Evolutionary conservation across 2,113 vertebrate genomes (phyloP).

Genomic region (Ranitomeya variabilis): DNA sequence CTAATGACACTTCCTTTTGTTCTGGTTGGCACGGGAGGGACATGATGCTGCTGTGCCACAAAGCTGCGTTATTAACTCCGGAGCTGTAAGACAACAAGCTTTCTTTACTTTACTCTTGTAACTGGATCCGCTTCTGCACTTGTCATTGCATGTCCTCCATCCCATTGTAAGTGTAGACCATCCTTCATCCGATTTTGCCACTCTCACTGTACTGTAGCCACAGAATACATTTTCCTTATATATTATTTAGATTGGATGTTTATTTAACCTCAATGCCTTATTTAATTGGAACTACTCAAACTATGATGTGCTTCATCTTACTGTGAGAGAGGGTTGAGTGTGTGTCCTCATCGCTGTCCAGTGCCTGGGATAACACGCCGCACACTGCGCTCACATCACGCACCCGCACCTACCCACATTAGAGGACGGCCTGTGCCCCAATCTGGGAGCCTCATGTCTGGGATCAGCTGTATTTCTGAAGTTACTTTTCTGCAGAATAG

Average conservation of each 20-base stretch:
- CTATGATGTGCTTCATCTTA: not conserved
- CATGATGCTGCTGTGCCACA: constrained; percentile 55
- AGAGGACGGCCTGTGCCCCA: not conserved
- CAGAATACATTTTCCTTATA: not conserved
- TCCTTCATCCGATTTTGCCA: constrained; percentile 45
- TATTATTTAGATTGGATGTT: not conserved
- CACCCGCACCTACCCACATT: not conserved
- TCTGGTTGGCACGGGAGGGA: constrained; percentile 58
- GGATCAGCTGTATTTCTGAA: not conserved
- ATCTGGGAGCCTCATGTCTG: not conserved
- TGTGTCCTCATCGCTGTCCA: constrained; percentile 9
- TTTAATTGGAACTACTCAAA: not conserved
- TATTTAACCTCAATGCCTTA: not conserved
- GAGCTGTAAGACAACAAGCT: constrained; percentile 56
- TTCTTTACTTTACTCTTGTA: constrained; percentile 48
- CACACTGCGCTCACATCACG: not conserved
- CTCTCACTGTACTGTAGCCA: constrained; percentile 53
- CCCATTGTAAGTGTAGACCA: constrained; percentile 53
- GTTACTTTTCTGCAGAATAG: no score
- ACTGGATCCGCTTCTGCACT: constrained; percentile 49
- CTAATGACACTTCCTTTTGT: constrained; percentile 57
- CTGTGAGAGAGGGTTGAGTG: constrained; percentile 34
- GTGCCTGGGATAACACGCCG: not conserved
- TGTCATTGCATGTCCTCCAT: constrained; percentile 56
- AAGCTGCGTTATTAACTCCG: constrained; percentile 57